Conservation (phyloP, 2,113 vertebrate species). For the Pachypanchax playfairii region DNA sequence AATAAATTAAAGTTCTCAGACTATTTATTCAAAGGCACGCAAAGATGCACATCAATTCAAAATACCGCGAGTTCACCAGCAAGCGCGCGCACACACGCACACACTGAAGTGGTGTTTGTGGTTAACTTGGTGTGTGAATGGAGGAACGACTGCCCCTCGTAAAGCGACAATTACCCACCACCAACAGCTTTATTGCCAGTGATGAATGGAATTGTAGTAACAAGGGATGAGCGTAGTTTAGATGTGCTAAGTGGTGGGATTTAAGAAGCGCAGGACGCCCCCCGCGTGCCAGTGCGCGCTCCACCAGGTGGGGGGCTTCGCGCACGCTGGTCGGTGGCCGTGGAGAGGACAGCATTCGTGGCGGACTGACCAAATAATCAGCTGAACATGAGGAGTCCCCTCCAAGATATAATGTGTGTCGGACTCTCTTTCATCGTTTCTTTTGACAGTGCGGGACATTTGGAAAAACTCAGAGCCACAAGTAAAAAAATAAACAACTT, state of each 20-base stretch:
- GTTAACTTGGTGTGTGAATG: conserved; percentile 5
- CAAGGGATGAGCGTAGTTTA: conserved; percentile 28
- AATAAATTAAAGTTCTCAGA: too few relatives aligned
- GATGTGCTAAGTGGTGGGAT: conserved; percentile 43
- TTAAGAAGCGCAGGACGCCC: conserved; percentile 52
- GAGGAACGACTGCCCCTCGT: conserved; percentile 17
- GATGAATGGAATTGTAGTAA: conserved; percentile 40
- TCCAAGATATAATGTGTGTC: too few relatives aligned
- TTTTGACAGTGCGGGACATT: too few relatives aligned
- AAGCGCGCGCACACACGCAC: neutral
- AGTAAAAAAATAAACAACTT: neutral
- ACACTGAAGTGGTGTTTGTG: neutral
- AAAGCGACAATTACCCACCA: conserved; percentile 8
- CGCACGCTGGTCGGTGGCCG: conserved; percentile 11
- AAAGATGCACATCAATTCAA: too few relatives aligned
- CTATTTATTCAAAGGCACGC: neutral
- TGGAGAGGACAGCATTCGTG: conserved; percentile 13
- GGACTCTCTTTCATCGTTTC: too few relatives aligned
- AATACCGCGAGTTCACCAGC: conserved; percentile 4
- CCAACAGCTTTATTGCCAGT: conserved; percentile 33
- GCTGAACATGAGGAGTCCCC: conserved; percentile 23
- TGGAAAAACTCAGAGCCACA: neutral
- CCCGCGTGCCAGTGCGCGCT: conserved; percentile 62
- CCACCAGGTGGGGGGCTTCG: conserved; percentile 21
- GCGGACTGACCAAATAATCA: conserved; percentile 44